Evolutionary conservation across 2,797 vertebrate species (phyloP).

Genomic region (Darevskia mixta): DNA sequence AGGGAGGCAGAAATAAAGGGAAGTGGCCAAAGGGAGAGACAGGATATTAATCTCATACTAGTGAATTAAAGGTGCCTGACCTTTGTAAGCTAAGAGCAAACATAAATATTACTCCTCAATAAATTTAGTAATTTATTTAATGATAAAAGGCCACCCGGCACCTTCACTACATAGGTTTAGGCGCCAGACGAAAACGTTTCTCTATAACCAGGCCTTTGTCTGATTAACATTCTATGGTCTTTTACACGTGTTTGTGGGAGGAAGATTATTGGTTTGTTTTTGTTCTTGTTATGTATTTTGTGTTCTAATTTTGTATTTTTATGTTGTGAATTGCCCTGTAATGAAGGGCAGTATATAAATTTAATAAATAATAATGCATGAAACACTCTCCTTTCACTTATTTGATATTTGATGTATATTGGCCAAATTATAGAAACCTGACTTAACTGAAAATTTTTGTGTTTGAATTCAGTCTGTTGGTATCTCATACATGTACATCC

Average conservation of each 20-base stretch:
- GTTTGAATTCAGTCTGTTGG: neutral
- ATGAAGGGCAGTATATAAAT: too few species aligned
- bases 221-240: too few species aligned
- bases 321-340: too few species aligned
- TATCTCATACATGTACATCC: neutral
- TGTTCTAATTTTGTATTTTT: too few species aligned
- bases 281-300: too few species aligned
- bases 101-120: slow-evolving; percentile 87
- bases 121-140: slow-evolving; percentile 95
- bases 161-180: too few species aligned
- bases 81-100: slow-evolving; percentile 83
- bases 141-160: slow-evolving; percentile 75
- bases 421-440: neutral
- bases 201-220: too few species aligned
- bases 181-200: too few species aligned
- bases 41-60: slow-evolving; percentile 82
- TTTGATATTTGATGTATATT: neutral
- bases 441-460: neutral
- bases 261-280: too few species aligned
- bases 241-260: too few species aligned
- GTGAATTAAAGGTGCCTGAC: slow-evolving; percentile 87
- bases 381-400: neutral
- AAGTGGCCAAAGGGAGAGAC: slow-evolving; percentile 76
- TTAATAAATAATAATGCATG: neutral
- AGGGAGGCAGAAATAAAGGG: slow-evolving; percentile 41